phyloP scores from a whole-genome alignment of 1,140 invertebrate genomes.

The Cardiocondyla obscurior region DNA sequence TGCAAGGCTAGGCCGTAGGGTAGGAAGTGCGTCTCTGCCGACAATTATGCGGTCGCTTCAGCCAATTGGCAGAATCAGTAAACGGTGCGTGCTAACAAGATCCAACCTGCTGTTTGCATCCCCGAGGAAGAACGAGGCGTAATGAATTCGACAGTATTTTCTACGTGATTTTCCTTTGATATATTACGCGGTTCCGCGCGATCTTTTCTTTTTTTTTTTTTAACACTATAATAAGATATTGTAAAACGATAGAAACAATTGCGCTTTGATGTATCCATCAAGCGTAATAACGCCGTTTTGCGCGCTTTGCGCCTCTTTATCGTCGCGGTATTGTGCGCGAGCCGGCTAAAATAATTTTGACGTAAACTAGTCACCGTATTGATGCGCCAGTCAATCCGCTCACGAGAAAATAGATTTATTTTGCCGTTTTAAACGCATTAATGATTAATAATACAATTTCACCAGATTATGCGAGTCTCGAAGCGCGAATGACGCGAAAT shows the following conservation, averaged over 20 bases:
- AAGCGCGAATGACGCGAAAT: constrained; percentile 32
- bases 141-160: background rate
- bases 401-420: constrained; percentile 38
- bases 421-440: constrained; percentile 21
- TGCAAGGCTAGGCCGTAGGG: background rate
- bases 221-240: background rate
- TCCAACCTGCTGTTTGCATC: background rate
- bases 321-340: background rate
- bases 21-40: constrained; percentile 12
- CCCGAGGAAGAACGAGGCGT: background rate
- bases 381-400: background rate
- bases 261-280: background rate
- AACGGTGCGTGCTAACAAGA: constrained; percentile 30
- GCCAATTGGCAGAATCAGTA: constrained; percentile 24
- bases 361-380: constrained; percentile 7
- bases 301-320: background rate
- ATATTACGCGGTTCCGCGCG: background rate
- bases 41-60: constrained; percentile 35
- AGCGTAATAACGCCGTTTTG: background rate
- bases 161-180: background rate
- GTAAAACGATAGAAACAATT: background rate
- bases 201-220: background rate
- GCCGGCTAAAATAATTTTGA: background rate
- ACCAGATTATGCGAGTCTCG: constrained; percentile 12
- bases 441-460: constrained; percentile 38